Percentiles rank a stretch among this genome's conserved stretches.
phyloP scores from a whole-genome alignment of 2,888 invertebrate species.

The Erebia epiphron region DNA sequence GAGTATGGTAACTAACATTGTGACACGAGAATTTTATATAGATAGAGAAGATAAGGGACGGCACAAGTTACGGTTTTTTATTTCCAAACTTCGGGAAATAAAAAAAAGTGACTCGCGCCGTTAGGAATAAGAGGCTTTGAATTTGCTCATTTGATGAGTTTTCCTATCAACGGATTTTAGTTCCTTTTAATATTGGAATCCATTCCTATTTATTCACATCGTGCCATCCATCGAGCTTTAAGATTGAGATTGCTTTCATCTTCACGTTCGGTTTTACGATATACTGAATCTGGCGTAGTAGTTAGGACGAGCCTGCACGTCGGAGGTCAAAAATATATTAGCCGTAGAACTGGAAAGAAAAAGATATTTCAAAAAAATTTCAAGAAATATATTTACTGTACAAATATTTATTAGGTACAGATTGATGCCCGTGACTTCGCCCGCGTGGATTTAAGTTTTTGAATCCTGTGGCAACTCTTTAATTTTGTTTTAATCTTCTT shows the following conservation, averaged over 20 bases:
- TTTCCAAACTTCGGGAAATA: background rate
- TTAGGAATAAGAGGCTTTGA: background rate
- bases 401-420: no score
- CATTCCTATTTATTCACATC: slow-evolving; percentile 13
- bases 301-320: background rate
- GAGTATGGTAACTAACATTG: no score
- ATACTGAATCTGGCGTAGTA: slow-evolving; percentile 11
- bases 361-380: no score
- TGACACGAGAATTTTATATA: no score
- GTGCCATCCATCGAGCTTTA: background rate
- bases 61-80: background rate
- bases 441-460: no score
- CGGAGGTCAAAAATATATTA: background rate
- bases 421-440: no score
- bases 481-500: no score
- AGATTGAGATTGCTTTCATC: slow-evolving; percentile 13
- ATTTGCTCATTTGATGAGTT: slow-evolving; percentile 8
- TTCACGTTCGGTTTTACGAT: slow-evolving; percentile 12
- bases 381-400: no score
- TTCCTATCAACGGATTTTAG: background rate
- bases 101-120: background rate
- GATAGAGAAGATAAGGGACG: no score
- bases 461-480: no score
- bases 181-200: slow-evolving; percentile 4
- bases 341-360: background rate